These are phyloP conservation scores for Mormyrus iriodes DNA, from an alignment of 2,113 vertebrate genomes.

Conservation along the genomic window DNA sequence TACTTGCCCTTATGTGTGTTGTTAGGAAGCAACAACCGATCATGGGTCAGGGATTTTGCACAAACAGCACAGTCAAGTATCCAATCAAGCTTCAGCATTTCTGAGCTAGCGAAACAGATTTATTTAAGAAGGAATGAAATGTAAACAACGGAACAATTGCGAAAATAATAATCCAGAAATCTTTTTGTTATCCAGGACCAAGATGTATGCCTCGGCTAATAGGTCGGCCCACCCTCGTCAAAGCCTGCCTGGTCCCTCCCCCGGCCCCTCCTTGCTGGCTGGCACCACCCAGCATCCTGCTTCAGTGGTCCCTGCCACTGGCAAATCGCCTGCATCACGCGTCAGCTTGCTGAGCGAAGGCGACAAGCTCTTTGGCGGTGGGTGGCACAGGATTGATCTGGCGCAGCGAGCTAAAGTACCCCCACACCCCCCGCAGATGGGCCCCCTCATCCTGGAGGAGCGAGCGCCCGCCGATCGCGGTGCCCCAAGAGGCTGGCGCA, in stretches of 20 bases:
- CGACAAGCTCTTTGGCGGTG: constrained; percentile 27
- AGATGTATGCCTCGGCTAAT: background rate
- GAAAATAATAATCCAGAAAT: constrained; percentile 5
- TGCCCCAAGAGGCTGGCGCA: background rate
- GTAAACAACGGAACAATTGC: constrained; percentile 20
- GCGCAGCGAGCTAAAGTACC: constrained; percentile 56
- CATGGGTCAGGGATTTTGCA: background rate
- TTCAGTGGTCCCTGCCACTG: background rate
- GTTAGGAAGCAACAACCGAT: background rate
- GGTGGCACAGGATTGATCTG: constrained; percentile 44
- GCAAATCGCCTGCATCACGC: constrained; percentile 14
- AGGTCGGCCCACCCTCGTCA: background rate
- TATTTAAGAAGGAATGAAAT: constrained; percentile 8
- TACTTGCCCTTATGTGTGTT: background rate
- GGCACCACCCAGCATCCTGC: constrained; percentile 7
- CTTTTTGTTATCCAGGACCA: background rate
- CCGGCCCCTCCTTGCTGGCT: background rate
- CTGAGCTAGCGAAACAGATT: background rate
- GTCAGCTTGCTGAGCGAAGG: background rate
- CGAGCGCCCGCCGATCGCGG: constrained; percentile 27
- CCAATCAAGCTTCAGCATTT: background rate
- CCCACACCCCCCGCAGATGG: constrained; percentile 57
- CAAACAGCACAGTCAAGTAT: background rate
- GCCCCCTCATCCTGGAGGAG: constrained; percentile 35
- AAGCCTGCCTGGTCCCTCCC: background rate